phyloP scores from a whole-genome alignment of 2,888 invertebrate genomes.

The Cheilosia urbana region DNA sequence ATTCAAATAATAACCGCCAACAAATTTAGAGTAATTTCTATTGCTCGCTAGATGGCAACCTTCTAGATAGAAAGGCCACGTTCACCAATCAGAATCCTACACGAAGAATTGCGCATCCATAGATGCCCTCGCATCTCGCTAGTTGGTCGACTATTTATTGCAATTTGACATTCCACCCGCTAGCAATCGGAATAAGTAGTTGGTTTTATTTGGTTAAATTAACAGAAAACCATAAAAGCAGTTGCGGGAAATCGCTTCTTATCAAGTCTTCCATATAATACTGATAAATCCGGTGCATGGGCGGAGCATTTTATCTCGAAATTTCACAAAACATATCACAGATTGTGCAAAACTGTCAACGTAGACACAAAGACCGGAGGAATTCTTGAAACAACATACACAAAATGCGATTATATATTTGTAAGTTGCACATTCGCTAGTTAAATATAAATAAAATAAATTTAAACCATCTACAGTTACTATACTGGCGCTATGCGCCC shows the following conservation, averaged over 20 bases:
- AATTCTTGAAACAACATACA: conserved; percentile 34
- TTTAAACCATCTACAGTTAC: conserved; percentile 14
- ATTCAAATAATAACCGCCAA: conserved; percentile 6
- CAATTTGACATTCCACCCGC: conserved; percentile 48
- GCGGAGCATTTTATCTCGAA: neutral
- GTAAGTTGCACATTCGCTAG: conserved; percentile 36
- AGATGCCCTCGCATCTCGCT: conserved; percentile 48
- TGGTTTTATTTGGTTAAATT: conserved; percentile 18
- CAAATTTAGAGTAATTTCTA: neutral
- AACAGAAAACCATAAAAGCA: conserved; percentile 2
- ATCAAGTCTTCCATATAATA: conserved; percentile 21
- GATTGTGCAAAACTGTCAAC: conserved; percentile 59
- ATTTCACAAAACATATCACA: conserved; percentile 16
- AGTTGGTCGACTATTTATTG: conserved; percentile 55
- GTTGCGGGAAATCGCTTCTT: neutral
- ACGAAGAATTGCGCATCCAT: conserved; percentile 68
- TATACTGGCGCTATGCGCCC: conserved; percentile 54
- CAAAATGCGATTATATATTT: conserved; percentile 51
- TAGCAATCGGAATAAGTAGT: neutral
- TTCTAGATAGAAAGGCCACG: conserved; percentile 45
- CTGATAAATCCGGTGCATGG: conserved; percentile 3
- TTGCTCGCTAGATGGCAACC: conserved; percentile 33
- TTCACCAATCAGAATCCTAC: conserved; percentile 77
- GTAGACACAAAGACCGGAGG: conserved; percentile 58
- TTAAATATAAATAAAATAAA: neutral